Percentiles rank a stretch among this genome's conserved stretches.
Conservation (phyloP, 2,113 vertebrate species). For the Orcinus orca region DNA sequence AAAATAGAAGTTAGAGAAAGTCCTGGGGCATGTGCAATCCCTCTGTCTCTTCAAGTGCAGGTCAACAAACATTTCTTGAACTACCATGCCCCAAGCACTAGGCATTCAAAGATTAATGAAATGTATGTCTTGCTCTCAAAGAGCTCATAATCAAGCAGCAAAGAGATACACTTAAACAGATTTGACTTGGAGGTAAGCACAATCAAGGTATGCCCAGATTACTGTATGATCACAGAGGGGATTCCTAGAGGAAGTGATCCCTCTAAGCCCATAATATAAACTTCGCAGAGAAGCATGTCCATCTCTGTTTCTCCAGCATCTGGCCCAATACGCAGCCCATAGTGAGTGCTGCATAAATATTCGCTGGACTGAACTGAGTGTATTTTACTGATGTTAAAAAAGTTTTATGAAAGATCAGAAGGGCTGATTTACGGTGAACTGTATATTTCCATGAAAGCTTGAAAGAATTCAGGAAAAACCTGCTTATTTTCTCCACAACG, state of each 20-base stretch:
- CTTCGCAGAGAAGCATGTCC: not conserved
- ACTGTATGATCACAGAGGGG: not conserved
- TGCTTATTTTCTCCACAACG: not conserved
- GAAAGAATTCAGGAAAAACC: not conserved
- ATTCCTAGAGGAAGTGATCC: not conserved
- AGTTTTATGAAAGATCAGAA: slow-evolving; percentile 19
- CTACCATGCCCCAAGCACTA: not conserved
- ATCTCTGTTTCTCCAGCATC: not conserved
- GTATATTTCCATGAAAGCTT: not conserved
- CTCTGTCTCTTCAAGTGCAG: not conserved
- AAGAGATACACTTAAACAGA: not conserved
- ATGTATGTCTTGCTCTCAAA: not conserved
- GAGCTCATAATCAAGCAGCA: not conserved
- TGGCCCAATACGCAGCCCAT: not conserved
- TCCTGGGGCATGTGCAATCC: not conserved
- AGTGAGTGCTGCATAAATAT: slow-evolving; percentile 28
- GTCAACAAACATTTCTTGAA: not conserved
- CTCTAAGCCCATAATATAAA: not conserved
- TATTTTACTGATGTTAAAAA: slow-evolving; percentile 39
- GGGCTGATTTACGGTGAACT: not conserved
- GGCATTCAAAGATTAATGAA: not conserved
- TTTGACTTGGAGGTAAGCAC: not conserved
- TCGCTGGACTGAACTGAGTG: not conserved
- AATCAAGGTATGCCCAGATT: not conserved
- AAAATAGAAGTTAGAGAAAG: not conserved